phyloP scores from a whole-genome alignment of 2,888 invertebrate species.

The Dynastes grantii region DNA sequence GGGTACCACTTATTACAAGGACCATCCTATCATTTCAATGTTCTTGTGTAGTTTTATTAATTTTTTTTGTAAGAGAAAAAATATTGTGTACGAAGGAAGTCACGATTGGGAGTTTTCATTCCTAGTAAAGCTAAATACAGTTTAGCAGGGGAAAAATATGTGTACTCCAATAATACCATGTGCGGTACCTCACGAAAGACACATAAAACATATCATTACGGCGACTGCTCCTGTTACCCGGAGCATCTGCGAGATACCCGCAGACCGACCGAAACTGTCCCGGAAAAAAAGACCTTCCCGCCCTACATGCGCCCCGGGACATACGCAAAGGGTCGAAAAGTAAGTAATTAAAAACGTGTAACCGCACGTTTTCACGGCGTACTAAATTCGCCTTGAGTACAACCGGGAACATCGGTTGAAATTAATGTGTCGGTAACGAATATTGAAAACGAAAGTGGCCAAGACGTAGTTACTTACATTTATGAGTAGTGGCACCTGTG shows the following conservation, averaged over 20 bases:
- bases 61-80: not conserved
- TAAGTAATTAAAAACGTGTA: slow-evolving; percentile 43
- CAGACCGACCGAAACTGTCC: slow-evolving; percentile 39
- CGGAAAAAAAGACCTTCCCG: slow-evolving; percentile 21
- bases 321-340: slow-evolving; percentile 26
- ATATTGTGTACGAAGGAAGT: slow-evolving; percentile 28
- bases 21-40: not conserved
- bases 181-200: slow-evolving; percentile 49
- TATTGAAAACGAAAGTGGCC: slow-evolving; percentile 38
- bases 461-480: slow-evolving; percentile 15
- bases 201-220: slow-evolving; percentile 52
- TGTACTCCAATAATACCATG: slow-evolving; percentile 44
- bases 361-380: slow-evolving; percentile 18
- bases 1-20: not conserved
- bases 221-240: slow-evolving; percentile 50
- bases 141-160: slow-evolving; percentile 27
- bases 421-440: slow-evolving; percentile 27
- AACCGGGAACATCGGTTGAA: slow-evolving; percentile 24
- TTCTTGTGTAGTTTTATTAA: slow-evolving; percentile 1
- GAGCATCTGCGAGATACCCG: slow-evolving; percentile 54
- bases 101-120: slow-evolving; percentile 30
- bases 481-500: slow-evolving; percentile 38
- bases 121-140: slow-evolving; percentile 28
- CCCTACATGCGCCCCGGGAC: slow-evolving; percentile 15
- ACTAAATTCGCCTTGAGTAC: slow-evolving; percentile 19